A percentile compares a stretch with the other conserved stretches of the same genome.
phyloP scores from a whole-genome alignment of 2,113 vertebrate genomes.

The Lates calcarifer region DNA sequence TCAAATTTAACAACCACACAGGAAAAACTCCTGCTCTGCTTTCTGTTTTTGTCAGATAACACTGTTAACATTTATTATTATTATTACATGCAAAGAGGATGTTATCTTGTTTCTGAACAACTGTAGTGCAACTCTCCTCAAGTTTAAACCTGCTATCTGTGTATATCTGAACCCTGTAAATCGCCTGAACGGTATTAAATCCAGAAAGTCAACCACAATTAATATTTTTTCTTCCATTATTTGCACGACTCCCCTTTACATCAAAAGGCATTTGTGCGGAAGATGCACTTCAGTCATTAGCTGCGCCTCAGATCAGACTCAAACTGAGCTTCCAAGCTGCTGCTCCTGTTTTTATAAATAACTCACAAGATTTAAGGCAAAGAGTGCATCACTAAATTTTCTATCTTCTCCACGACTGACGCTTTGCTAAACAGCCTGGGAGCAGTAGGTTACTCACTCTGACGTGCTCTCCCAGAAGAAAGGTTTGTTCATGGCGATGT shows the following conservation, averaged over 20 bases:
- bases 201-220: not conserved
- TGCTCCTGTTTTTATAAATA: constrained; percentile 3
- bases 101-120: too few species aligned
- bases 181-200: not conserved
- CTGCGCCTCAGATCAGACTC: constrained; percentile 10
- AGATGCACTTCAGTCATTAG: not conserved
- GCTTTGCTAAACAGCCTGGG: not conserved
- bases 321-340: constrained; percentile 2
- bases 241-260: not conserved
- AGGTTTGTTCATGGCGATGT: constrained; percentile 90
- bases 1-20: not conserved
- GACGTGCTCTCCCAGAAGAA: constrained; percentile 95
- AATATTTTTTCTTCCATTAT: not conserved
- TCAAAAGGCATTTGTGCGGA: not conserved
- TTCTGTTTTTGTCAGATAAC: too few species aligned
- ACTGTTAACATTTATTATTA: too few species aligned
- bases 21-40: too few species aligned
- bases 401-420: not conserved
- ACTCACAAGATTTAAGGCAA: not conserved
- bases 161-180: not conserved
- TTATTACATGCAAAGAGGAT: too few species aligned
- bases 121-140: too few species aligned
- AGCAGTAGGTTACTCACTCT: constrained; percentile 82
- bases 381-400: not conserved
- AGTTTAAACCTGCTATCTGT: too few species aligned